Base-by-base conservation (phyloP, 2,888 invertebrate species). In the Drosophila yooni region DNA sequence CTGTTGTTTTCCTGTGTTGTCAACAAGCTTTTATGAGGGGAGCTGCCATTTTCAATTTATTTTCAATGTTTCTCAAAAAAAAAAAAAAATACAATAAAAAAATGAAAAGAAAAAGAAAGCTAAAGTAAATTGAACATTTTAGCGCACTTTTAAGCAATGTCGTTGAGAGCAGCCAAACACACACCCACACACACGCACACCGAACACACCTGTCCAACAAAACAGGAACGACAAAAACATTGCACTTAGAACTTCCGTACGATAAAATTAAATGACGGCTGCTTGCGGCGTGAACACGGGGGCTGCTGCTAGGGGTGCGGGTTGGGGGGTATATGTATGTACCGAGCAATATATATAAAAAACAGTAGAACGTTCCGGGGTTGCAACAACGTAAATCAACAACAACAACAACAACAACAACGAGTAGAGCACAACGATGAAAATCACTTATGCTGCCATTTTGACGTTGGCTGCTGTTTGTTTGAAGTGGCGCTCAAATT, bases 61-160 rank as follows among this genome's bases (percentile, higher is more conserved):
- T 86, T 86, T 79, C 86, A 87, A 90, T 86, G 86, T 86, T 89
- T 83, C 54, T 54, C 70, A 50, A 65, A 64, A 58, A 59, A 60
- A 52, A 52, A 62, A 25, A 52, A 1, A 38, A 57, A 61, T 15
- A 21, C 2, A 10, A 21, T 21, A 21, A 15, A 43, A 15, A 31
- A 43, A 31, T 31, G 54, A 59, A 53, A 43, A 31, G 51, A 50
- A 57, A 65, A 75, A 58, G 65, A 70, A 68, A 76, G 79, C 64
- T 74, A 90, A 90, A 88, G 86, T 81, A 86, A 86, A 87, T 87
- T 87, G 89, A 90, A 89, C 89, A 90, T 87, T 87, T 90, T 89
- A 89, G 90, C 90, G 89, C 81, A 77, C 89, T 86, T 90, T 86
- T 86, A 88, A 88, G 90, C 83, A 82, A 82, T 82, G 81, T 77